Base-by-base conservation (phyloP, 2,797 vertebrate genomes). In the Petrocephalus sullivani region DNA sequence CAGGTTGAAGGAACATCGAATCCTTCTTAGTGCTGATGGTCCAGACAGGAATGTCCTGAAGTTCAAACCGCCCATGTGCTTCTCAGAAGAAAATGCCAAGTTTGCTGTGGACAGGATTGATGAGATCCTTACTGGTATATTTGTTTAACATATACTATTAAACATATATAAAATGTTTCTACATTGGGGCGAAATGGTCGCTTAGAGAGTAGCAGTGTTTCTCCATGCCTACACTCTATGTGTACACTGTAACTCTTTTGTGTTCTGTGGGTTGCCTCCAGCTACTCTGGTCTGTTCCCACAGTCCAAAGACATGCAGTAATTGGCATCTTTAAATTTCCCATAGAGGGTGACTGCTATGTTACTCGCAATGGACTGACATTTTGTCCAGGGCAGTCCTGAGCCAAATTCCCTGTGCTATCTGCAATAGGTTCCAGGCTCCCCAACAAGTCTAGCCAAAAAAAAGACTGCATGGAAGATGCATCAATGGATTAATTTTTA, bases 21-120 rank as follows among this genome's bases (percentile, higher is more conserved):
- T 99, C 88, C 96, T 99, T 21, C 95, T 99, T 16, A 99, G 98
- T 89, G 97, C 97, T 0, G 98, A 99, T 0, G 98, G 98, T 19
- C 98, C 98, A 54, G 94, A 98, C 58, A 96, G 97, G 91, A 99
- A 99, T 2, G 96, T 99, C 85, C 95, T 99, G 9, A 99, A 99
- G 93, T 97, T 99, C 89, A 99, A 99, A 88, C 98, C 98, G 0
- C 98, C 98, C 0, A 94, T 99, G 97, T 99, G 98, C 93, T 99
- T 99, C 94, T 95, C 94, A 0, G 91, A 87, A 83, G 97, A 97
- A 89, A 96, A 99, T 71, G 97, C 97, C 2, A 96, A 97, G 89
- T 93, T 96, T 0, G 93, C 94, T 85, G 97, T 98, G 89, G 94
- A 94, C 53, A 95, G 96, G 46, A 96, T 99, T 0, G 97, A 99